Evolutionary conservation across 2,888 invertebrate genomes (phyloP).

Genomic region (Bombylius major): DNA sequence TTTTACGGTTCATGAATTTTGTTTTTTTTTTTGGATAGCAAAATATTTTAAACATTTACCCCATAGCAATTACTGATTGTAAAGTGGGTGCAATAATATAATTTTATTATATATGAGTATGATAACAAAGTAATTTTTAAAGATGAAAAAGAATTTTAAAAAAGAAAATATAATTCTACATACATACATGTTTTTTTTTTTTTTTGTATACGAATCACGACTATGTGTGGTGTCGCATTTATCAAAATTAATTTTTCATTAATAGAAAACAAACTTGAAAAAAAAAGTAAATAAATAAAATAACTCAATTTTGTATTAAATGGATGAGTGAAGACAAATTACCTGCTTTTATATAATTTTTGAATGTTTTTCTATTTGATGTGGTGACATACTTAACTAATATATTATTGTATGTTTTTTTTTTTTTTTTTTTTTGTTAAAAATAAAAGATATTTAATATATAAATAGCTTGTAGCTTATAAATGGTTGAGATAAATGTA

Average conservation of each 20-base stretch:
- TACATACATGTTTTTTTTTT: not conserved
- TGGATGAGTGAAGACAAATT: conserved; percentile 10
- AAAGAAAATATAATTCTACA: too few relatives aligned
- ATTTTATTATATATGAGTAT: too few relatives aligned
- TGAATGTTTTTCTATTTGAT: not conserved
- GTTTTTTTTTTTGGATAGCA: not conserved
- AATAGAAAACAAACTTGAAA: conserved; percentile 1
- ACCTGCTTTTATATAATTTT: conserved; percentile 4
- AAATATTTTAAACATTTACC: not conserved
- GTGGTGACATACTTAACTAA: too few relatives aligned
- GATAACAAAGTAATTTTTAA: too few relatives aligned
- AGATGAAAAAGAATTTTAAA: too few relatives aligned
- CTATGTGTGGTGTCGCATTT: conserved; percentile 5
- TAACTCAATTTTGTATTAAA: conserved; percentile 9
- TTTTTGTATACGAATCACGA: not conserved
- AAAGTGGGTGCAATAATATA: too few relatives aligned
- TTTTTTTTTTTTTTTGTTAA: too few relatives aligned
- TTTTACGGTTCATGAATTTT: conserved; percentile 6
- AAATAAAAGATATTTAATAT: not conserved
- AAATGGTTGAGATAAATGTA: not conserved
- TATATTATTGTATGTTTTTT: too few relatives aligned
- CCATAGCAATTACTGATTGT: not conserved
- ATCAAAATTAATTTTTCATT: conserved; percentile 10
- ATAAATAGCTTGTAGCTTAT: too few relatives aligned
- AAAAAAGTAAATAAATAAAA: not conserved